phyloP scores from a whole-genome alignment of 1,140 invertebrate species.

The Eurosta solidaginis region DNA sequence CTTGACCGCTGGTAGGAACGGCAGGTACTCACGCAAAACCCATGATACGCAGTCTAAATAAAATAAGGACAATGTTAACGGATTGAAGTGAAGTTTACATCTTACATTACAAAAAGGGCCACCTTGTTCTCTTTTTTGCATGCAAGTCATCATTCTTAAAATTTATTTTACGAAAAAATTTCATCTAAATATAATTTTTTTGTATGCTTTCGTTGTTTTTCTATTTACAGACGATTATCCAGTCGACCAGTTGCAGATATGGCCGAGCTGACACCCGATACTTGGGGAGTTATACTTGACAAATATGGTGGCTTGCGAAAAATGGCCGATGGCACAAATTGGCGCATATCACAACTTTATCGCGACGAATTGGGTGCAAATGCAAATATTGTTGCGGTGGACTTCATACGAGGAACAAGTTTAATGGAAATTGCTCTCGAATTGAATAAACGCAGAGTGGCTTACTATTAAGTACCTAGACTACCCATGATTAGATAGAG shows the following conservation, averaged over 20 bases:
- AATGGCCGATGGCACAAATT: constrained; percentile 66
- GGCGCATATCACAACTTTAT: constrained; percentile 65
- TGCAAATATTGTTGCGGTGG: constrained; percentile 68
- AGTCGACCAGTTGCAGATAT: constrained; percentile 65
- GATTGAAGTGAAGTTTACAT: too few species aligned
- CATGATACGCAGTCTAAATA: too few species aligned
- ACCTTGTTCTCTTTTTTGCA: too few species aligned
- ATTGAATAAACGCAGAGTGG: constrained; percentile 59
- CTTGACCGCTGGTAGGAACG: too few species aligned
- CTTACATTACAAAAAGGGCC: too few species aligned
- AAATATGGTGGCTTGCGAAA: constrained; percentile 62
- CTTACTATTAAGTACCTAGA: not conserved
- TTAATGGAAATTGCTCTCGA: constrained; percentile 66
- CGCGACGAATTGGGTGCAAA: constrained; percentile 62
- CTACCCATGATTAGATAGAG: not conserved
- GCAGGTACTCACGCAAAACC: too few species aligned
- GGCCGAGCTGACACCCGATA: constrained; percentile 68
- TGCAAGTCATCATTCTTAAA: too few species aligned
- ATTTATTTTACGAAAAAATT: too few species aligned
- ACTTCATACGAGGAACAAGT: constrained; percentile 66
- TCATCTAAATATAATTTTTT: not conserved
- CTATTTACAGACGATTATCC: constrained; percentile 45
- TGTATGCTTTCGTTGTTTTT: not conserved
- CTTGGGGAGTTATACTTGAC: constrained; percentile 63
- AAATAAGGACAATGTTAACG: too few species aligned